These are phyloP conservation scores for Formicarius rufipectus DNA, from an alignment of 2,113 vertebrate species.

Conservation along the genomic window DNA sequence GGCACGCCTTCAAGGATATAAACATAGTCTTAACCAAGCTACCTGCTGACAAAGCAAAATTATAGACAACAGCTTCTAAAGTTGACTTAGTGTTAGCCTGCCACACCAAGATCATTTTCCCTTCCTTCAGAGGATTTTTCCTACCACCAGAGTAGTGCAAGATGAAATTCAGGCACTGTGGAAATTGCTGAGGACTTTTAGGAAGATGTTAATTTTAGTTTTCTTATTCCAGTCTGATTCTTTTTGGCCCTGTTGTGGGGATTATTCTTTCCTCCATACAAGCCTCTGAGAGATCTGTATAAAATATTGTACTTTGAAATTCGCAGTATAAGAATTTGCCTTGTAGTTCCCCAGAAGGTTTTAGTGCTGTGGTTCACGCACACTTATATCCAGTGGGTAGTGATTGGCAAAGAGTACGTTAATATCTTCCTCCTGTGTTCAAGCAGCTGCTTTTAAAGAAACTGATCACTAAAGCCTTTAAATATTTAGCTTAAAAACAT, in stretches of 20 bases:
- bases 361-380: not conserved
- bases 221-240: not conserved
- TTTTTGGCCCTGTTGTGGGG: not conserved
- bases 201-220: not conserved
- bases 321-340: not conserved
- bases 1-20: conserved; percentile 35
- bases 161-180: not conserved
- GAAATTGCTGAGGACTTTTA: not conserved
- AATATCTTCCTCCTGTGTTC: not conserved
- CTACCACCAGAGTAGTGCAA: not conserved
- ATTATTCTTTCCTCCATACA: not conserved
- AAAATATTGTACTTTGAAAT: not conserved
- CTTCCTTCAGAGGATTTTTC: not conserved
- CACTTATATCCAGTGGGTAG: not conserved
- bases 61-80: conserved; percentile 1
- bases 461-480: not conserved
- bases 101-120: not conserved
- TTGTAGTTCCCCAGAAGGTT: not conserved
- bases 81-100: not conserved
- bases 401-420: not conserved
- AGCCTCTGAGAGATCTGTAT: not conserved
- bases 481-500: not conserved
- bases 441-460: not conserved
- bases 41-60: conserved; percentile 15
- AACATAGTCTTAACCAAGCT: not conserved